Base-by-base conservation (phyloP, 2,797 vertebrate species). In the Gymnothorax reevesii region DNA sequence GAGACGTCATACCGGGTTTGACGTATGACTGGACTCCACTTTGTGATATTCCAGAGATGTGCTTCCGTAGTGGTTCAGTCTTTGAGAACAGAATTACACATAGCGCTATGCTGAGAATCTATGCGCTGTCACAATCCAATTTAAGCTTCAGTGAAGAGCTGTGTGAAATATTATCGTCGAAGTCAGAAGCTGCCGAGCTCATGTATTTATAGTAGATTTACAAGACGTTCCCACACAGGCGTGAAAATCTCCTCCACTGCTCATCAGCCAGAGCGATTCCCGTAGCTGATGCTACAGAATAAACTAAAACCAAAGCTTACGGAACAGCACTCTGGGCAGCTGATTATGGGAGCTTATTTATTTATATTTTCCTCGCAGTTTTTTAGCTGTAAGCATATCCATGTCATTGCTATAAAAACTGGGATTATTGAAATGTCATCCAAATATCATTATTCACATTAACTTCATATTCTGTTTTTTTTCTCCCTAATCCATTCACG, bases 151-250 rank as follows among this genome's bases (percentile, higher is more conserved):
- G 33, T 57, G 27, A 62, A 87, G 55, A 85, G 59, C 22, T 85
- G 79, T 85, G 83, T 89, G 77, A 86, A 86, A 87, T 86, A 86
- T 87, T 59, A 75, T 86, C 77, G 86, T 79, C 57, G 66, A 27
- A 82, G 57, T 13, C 27, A 82, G 57, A 42, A 75, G 79, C 59
- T 86, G 83, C 82, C 84, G 79, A 84, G 27, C 79, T 71, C 27
- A 57, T 79, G 80, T 52, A 20, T 79, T 88, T 52, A 57, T 57
- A 57, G 73, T 57, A 85, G 49, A 55, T 87, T 52, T 94, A 94
- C 91, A 92, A 94, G 90, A 54, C 54, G 8, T 85, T 87, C 64
- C 88, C 89, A 89, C 71, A 52, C 55, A 62, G 25, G 54, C 57
- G 64, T 66, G 73, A 49, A 64, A 55, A 59, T 69, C 66, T 73